Base-by-base conservation (phyloP, 2,888 invertebrate genomes). In the Ephialtes manifestator region DNA sequence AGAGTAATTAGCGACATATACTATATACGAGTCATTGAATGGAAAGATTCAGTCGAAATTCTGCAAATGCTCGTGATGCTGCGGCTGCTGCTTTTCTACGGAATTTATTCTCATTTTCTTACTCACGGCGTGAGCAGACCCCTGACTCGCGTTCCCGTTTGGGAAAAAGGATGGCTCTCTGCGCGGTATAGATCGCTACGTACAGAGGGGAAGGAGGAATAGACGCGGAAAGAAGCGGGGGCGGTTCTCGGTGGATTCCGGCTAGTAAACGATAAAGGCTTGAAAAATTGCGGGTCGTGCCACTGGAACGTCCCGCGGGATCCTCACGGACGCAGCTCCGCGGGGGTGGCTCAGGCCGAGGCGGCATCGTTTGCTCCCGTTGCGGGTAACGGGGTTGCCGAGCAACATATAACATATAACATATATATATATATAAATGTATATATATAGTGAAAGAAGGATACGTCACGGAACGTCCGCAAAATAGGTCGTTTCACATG, bases 401-500 rank as follows among this genome's bases (percentile, higher is more conserved):
- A 53, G n/a, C 60, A 24, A 60, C 18, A 51, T 28, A 58, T 58
- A 58, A 7, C 24, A 35, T 18, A 28, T 20, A 53, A 70, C 10
- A 55, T n/a, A 35, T 8, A 20, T 46, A 65, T 20, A 10, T 5
- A n/a, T 8, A 35, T 1, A n/a, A 28, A n/a, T 5, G 43, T 48
- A 13, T 68, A 63, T 31, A 43, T 11, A 10, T 11, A 39, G 28
- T 7, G 63, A 11, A 18, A 60, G 60, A 80, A 58, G 74, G 60
- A 46, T 68, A 63, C 78, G 82, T 83, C 83, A 31, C 65, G 74
- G 72, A 83, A 81, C 78, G 87, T 84, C 87, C 86, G 80, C 70
- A 72, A 90, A 90, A 88, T 90, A 88, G 89, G 87, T 85, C 89
- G 90, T 90, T 92, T 90, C 87, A 90, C 90, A 92, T 92, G 91